These are phyloP conservation scores for Heliconius cydno DNA, from an alignment of 2,888 invertebrate species.

Conservation along the genomic window DNA sequence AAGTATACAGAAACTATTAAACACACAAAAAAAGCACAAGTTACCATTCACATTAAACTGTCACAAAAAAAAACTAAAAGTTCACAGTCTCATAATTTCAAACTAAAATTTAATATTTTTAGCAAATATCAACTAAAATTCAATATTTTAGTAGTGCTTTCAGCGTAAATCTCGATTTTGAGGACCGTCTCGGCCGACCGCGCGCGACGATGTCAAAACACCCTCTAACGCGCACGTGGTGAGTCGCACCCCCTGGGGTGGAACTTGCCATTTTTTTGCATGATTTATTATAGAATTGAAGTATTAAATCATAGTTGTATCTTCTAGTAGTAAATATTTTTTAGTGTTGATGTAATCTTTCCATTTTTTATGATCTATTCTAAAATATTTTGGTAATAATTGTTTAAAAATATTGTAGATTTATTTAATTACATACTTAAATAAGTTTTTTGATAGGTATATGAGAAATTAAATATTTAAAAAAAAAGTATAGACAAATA, in stretches of 20 bases:
- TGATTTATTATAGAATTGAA: conserved; percentile 3
- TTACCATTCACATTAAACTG: background rate
- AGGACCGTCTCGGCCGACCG: conserved; percentile 61
- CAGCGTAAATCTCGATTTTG: conserved; percentile 32
- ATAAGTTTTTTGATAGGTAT: too few relatives aligned
- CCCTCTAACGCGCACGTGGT: conserved; percentile 76
- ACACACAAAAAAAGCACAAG: background rate
- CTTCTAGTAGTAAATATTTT: background rate
- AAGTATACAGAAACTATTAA: too few relatives aligned
- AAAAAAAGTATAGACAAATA: too few relatives aligned
- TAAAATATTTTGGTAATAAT: too few relatives aligned
- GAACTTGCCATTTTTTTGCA: conserved; percentile 38
- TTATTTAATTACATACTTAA: too few relatives aligned
- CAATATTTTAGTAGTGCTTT: background rate
- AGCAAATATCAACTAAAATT: background rate
- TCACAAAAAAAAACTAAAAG: background rate
- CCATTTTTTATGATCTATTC: too few relatives aligned
- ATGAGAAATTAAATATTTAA: too few relatives aligned
- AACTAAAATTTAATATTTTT: background rate
- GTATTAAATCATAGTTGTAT: background rate
- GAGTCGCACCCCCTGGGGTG: conserved; percentile 54
- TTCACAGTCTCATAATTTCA: too few relatives aligned
- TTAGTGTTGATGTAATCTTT: too few relatives aligned
- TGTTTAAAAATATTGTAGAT: too few relatives aligned
- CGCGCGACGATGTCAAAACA: conserved; percentile 72